Conservation (phyloP, 2,888 invertebrate species). For the Myopa tessellatipennis region DNA sequence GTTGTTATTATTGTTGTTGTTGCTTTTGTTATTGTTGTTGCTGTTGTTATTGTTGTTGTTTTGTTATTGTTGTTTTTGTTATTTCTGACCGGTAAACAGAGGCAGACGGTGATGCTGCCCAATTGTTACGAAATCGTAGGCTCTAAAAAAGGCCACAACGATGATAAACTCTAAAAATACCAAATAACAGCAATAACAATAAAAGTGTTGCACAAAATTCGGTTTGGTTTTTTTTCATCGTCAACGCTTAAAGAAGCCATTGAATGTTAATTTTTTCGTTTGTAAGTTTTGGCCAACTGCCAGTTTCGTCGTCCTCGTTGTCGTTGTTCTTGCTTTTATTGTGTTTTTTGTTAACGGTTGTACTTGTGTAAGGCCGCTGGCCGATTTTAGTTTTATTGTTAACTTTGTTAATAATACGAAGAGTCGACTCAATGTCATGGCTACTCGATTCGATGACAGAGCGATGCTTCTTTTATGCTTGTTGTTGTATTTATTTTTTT, state of each 20-base stretch:
- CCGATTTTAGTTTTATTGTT: slow-evolving; percentile 11
- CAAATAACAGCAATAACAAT: slow-evolving; percentile 26
- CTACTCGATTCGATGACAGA: slow-evolving; percentile 21
- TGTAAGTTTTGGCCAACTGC: not conserved
- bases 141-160: not conserved
- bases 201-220: slow-evolving; percentile 37
- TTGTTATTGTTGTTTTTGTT: slow-evolving; percentile 47
- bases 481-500: slow-evolving; percentile 13
- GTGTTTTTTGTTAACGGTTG: not conserved
- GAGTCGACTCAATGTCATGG: slow-evolving; percentile 57
- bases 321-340: not conserved
- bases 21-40: slow-evolving; percentile 51
- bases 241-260: slow-evolving; percentile 49
- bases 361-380: not conserved
- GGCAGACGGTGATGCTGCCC: slow-evolving; percentile 52
- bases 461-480: slow-evolving; percentile 23
- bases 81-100: slow-evolving; percentile 20
- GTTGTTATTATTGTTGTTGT: slow-evolving; percentile 30
- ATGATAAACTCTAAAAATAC: slow-evolving; percentile 3
- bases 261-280: slow-evolving; percentile 50
- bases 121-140: slow-evolving; percentile 40
- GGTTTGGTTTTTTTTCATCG: slow-evolving; percentile 25
- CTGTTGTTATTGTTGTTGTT: slow-evolving; percentile 48
- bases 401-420: slow-evolving; percentile 32
- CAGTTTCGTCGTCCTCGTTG: slow-evolving; percentile 12